Evolutionary conservation across 2,797 vertebrate species (phyloP).

Genomic region (Macropodus opercularis): DNA sequence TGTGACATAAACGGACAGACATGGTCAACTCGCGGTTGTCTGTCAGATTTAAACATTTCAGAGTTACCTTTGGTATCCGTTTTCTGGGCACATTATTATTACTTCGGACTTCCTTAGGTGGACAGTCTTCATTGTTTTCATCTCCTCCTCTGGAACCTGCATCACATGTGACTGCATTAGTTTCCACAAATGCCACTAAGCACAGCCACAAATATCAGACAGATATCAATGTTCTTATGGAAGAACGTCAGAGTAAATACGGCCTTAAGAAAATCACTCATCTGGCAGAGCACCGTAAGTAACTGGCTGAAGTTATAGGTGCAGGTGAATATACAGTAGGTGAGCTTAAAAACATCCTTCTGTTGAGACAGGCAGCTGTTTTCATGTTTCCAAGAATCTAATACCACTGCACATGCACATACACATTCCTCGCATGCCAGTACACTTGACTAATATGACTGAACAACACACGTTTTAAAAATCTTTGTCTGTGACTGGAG

Average conservation of each 20-base stretch:
- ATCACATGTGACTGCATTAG: conserved; percentile 55
- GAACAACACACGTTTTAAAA: conserved; percentile 30
- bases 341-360: background rate
- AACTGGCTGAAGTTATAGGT: background rate
- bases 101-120: conserved; percentile 81
- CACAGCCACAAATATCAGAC: conserved; percentile 28
- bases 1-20: background rate
- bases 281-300: conserved; percentile 23
- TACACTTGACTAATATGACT: conserved; percentile 33
- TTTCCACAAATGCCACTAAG: conserved; percentile 41
- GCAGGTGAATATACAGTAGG: background rate
- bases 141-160: conserved; percentile 86
- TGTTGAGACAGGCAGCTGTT: conserved; percentile 18
- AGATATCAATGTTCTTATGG: conserved; percentile 22
- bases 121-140: conserved; percentile 83
- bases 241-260: conserved; percentile 11
- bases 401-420: conserved; percentile 23
- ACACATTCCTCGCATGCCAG: conserved; percentile 62
- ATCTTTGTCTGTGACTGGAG: conserved; percentile 19
- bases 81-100: conserved; percentile 92
- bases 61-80: conserved; percentile 90
- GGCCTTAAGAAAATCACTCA: conserved; percentile 15
- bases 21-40: background rate
- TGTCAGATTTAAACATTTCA: conserved; percentile 12
- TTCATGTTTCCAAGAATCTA: conserved; percentile 14